Percentiles rank a stretch among this genome's conserved stretches.
Evolutionary conservation across 2,113 vertebrate species (phyloP).

Genomic region (Apaloderma vittatum): DNA sequence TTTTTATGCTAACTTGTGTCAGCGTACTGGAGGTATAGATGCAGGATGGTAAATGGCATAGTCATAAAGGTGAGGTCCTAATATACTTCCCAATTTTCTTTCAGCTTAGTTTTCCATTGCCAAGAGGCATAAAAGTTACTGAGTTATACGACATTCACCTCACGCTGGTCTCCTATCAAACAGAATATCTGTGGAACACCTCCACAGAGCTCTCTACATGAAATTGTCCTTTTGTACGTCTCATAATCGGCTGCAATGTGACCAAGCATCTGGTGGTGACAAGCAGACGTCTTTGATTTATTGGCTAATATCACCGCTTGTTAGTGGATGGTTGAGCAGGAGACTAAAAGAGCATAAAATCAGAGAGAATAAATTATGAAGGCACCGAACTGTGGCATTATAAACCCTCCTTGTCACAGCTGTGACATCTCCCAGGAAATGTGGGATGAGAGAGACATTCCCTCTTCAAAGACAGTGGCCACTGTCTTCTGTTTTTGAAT

Average conservation of each 20-base stretch:
- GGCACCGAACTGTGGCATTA: conserved; percentile 84
- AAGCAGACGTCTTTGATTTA: conserved; percentile 93
- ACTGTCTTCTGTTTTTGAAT: conserved; percentile 63
- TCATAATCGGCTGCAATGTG: conserved; percentile 89
- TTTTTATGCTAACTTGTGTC: conserved; percentile 32
- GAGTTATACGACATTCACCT: conserved; percentile 75
- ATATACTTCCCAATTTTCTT: conserved; percentile 77
- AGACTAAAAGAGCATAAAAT: conserved; percentile 88
- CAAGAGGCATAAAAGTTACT: conserved; percentile 74
- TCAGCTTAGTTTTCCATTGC: conserved; percentile 69
- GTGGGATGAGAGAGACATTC: conserved; percentile 77
- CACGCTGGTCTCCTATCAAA: conserved; percentile 84
- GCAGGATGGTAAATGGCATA: conserved; percentile 36
- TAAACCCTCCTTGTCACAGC: conserved; percentile 82
- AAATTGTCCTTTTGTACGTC: conserved; percentile 82
- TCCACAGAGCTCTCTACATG: conserved; percentile 78
- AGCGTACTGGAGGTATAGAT: conserved; percentile 18
- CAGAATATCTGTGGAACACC: conserved; percentile 80
- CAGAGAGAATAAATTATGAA: conserved; percentile 91
- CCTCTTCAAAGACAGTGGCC: conserved; percentile 75
- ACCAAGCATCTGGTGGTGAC: conserved; percentile 91
- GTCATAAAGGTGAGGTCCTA: conserved; percentile 64
- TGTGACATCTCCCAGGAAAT: conserved; percentile 83
- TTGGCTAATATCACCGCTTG: conserved; percentile 90
- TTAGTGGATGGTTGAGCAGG: conserved; percentile 89